These are phyloP conservation scores for Egretta garzetta DNA, from an alignment of 2,113 vertebrate genomes.

Conservation along the genomic window DNA sequence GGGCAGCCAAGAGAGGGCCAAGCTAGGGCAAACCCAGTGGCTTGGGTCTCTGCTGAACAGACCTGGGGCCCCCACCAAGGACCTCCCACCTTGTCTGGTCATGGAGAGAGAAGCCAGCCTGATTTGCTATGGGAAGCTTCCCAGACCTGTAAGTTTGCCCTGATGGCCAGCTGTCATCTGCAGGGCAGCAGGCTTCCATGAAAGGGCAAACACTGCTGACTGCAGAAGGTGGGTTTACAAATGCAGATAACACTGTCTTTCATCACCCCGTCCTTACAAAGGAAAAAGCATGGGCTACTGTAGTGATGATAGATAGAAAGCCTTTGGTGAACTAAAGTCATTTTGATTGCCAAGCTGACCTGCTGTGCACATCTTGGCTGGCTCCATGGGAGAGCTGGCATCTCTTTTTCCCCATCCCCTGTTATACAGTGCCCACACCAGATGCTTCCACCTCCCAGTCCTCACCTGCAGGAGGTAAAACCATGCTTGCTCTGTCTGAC, in stretches of 20 bases:
- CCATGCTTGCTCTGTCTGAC: neutral
- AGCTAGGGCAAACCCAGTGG: accelerated
- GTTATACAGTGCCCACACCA: accelerated
- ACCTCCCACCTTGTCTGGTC: neutral
- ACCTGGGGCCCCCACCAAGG: neutral
- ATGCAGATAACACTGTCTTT: neutral
- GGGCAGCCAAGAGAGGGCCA: neutral
- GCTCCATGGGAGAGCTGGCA: neutral
- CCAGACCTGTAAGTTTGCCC: neutral
- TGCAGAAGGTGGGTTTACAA: neutral
- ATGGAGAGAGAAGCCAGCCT: neutral
- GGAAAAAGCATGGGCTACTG: accelerated
- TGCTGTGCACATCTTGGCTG: neutral
- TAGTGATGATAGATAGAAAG: neutral
- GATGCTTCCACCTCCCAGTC: neutral
- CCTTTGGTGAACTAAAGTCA: neutral
- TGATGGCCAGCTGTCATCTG: neutral
- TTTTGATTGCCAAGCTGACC: neutral
- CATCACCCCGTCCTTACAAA: neutral
- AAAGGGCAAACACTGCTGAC: neutral
- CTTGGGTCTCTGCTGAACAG: neutral
- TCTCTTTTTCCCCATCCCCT: neutral
- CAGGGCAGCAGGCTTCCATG: accelerated
- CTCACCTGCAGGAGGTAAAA: neutral
- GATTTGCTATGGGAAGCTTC: neutral